A percentile compares a stretch with the other conserved stretches of the same genome.
phyloP scores from a whole-genome alignment of 1,140 invertebrate genomes.

The Dinothrombium tinctorium region DNA sequence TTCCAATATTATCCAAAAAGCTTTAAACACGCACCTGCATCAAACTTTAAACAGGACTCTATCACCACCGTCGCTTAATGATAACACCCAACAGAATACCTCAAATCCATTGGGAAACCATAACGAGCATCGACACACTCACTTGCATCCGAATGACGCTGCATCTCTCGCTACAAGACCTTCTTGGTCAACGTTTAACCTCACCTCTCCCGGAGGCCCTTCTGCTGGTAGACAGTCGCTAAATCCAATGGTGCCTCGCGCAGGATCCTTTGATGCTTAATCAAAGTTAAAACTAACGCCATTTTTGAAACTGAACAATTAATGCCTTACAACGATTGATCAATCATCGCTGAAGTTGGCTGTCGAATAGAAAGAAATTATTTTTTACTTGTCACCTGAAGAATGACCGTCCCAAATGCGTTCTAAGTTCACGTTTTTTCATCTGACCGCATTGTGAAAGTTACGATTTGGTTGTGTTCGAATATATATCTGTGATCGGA shows the following conservation, averaged over 20 bases:
- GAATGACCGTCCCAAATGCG: too few relatives aligned
- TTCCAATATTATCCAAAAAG: conserved; percentile 6
- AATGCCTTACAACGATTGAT: too few relatives aligned
- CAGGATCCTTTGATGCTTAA: conserved; percentile 5
- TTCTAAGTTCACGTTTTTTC: too few relatives aligned
- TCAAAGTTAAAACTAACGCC: too few relatives aligned
- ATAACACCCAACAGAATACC: background rate
- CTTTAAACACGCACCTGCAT: background rate
- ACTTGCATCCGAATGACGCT: conserved; percentile 17
- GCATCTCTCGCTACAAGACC: conserved; percentile 11
- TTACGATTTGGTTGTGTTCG: too few relatives aligned
- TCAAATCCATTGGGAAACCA: background rate
- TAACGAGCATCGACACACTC: background rate
- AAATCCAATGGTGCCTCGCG: background rate
- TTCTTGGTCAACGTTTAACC: conserved; percentile 14
- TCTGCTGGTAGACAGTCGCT: background rate
- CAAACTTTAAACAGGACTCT: background rate
- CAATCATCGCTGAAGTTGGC: too few relatives aligned
- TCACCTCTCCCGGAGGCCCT: conserved; percentile 1
- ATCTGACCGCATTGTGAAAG: too few relatives aligned
- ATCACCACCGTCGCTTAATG: conserved; percentile 1
- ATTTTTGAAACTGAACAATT: too few relatives aligned
- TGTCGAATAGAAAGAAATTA: too few relatives aligned
- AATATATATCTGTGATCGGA: too few relatives aligned
- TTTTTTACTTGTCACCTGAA: too few relatives aligned